Evolutionary conservation across 2,113 vertebrate genomes (phyloP).

Genomic region (Phyllopteryx taeniolatus): DNA sequence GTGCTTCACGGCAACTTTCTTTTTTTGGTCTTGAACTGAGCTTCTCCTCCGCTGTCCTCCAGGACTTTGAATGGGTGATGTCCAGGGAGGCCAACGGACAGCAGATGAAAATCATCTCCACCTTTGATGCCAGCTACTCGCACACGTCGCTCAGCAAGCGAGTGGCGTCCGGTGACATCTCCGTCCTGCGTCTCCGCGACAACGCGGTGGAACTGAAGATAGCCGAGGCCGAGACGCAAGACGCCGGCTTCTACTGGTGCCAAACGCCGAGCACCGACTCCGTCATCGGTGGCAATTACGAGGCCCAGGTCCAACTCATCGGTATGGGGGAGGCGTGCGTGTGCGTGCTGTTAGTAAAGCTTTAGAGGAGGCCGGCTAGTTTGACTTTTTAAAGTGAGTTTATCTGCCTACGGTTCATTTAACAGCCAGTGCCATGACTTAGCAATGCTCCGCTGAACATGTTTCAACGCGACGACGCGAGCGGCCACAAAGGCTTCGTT

Average conservation of each 20-base stretch:
- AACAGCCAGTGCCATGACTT: slow-evolving; percentile 28
- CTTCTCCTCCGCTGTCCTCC: slow-evolving; percentile 20
- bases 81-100: rapidly evolving
- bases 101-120: slow-evolving; percentile 79
- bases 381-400: slow-evolving; percentile 3
- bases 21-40: background rate
- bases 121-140: slow-evolving; percentile 81
- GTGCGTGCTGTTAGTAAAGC: background rate
- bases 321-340: slow-evolving; percentile 63
- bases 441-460: slow-evolving; percentile 32
- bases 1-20: too few species aligned
- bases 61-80: slow-evolving; percentile 92
- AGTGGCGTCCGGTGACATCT: slow-evolving; percentile 75
- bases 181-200: slow-evolving; percentile 74
- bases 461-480: slow-evolving; percentile 17
- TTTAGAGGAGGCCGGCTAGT: background rate
- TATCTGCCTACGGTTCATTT: slow-evolving; percentile 27
- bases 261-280: slow-evolving; percentile 90
- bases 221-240: slow-evolving; percentile 69
- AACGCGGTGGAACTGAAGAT: slow-evolving; percentile 83
- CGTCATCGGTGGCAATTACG: slow-evolving; percentile 85
- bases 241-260: slow-evolving; percentile 85
- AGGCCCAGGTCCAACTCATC: slow-evolving; percentile 82
- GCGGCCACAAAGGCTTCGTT: slow-evolving; percentile 12
- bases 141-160: slow-evolving; percentile 73